Evolutionary conservation across 92 coral and sea anemone species (phyloP).

Genomic region (Phenganax subtilis): DNA sequence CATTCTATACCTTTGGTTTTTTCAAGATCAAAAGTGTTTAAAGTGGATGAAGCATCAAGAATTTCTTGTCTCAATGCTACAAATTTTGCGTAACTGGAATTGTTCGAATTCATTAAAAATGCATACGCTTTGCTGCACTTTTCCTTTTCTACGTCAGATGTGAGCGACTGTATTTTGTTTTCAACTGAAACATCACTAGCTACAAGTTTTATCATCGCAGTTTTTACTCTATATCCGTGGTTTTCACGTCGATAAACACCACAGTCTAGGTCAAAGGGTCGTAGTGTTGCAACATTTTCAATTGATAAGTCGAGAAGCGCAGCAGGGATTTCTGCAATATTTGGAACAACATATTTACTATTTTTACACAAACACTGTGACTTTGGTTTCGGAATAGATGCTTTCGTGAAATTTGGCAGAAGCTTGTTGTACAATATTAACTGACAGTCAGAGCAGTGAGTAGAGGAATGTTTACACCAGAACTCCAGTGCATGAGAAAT

Average conservation of each 20-base stretch:
- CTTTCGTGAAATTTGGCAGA: too few relatives aligned
- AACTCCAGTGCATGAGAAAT: too few relatives aligned
- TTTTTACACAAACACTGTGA: neutral
- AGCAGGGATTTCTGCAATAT: neutral
- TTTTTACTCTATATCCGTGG: neutral
- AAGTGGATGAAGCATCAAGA: neutral
- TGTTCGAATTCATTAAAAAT: neutral
- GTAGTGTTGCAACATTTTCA: neutral
- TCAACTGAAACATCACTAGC: neutral
- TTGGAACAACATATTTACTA: neutral
- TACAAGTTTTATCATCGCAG: neutral
- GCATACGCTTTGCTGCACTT: neutral
- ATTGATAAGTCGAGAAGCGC: neutral
- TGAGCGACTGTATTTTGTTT: neutral
- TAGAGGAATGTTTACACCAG: too few relatives aligned
- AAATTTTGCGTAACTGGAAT: neutral
- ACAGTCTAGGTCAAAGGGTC: conserved; percentile 34
- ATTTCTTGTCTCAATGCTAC: neutral
- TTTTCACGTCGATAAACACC: conserved; percentile 25
- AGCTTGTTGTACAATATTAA: too few relatives aligned
- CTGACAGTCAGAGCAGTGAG: too few relatives aligned
- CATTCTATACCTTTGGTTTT: neutral
- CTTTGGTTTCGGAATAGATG: neutral
- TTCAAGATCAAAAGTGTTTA: neutral
- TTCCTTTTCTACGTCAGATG: neutral